phyloP scores from a whole-genome alignment of 2,888 invertebrate genomes.

The Melipona bicolor region DNA sequence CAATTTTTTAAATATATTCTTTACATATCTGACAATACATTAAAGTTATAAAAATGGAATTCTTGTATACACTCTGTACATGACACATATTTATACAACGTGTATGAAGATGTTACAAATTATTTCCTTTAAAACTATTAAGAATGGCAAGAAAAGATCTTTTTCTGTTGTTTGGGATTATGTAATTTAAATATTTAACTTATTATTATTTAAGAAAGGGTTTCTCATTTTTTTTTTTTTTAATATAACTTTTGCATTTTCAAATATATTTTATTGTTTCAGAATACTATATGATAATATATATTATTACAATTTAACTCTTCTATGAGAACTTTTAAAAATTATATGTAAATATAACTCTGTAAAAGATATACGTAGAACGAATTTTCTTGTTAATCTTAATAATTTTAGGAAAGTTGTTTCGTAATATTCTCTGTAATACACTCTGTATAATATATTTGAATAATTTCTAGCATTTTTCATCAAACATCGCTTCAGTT shows the following conservation, averaged over 20 bases:
- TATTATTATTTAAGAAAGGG: too few relatives aligned
- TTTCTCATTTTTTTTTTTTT: rapidly evolving
- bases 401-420: not conserved
- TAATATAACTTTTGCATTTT: not conserved
- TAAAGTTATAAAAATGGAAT: not conserved
- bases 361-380: not conserved
- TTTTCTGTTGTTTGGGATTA: not conserved
- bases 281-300: not conserved
- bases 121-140: not conserved
- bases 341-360: too few relatives aligned
- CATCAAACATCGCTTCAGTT: conserved; percentile 5
- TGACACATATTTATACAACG: conserved; percentile 3
- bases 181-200: not conserved
- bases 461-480: conserved; percentile 27
- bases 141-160: not conserved
- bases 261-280: not conserved
- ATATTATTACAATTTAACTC: not conserved
- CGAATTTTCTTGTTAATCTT: not conserved
- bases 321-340: not conserved
- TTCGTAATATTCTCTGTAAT: not conserved
- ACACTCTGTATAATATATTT: conserved; percentile 22
- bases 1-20: conserved; percentile 11
- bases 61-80: conserved; percentile 32
- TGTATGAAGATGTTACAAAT: not conserved
- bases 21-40: conserved; percentile 9